Evolutionary conservation across 2,113 vertebrate species (phyloP).

Genomic region (Rissa tridactyla): DNA sequence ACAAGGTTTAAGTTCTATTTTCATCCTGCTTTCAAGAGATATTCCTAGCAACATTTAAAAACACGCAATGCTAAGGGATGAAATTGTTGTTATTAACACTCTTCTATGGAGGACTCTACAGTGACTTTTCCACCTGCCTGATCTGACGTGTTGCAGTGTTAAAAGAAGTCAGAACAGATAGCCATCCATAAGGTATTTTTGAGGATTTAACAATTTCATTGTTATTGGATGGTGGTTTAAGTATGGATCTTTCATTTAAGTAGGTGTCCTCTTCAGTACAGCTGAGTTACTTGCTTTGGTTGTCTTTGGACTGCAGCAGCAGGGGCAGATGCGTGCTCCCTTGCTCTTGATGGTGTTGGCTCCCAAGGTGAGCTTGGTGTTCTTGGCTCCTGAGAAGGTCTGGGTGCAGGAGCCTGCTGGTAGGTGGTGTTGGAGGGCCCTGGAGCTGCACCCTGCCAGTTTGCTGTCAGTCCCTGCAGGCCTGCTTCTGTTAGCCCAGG

Average conservation of each 20-base stretch:
- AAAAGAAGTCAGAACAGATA: not conserved
- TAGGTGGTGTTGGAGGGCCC: not conserved
- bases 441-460: not conserved
- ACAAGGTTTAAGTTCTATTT: not conserved
- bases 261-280: not conserved
- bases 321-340: not conserved
- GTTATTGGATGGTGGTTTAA: not conserved
- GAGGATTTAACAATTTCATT: not conserved
- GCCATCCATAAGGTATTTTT: not conserved
- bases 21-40: not conserved
- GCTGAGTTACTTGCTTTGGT: not conserved
- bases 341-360: not conserved
- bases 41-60: not conserved
- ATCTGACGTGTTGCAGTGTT: not conserved
- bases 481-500: not conserved
- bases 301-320: not conserved
- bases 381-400: not conserved
- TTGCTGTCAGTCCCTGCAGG: not conserved
- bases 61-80: not conserved
- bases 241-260: not conserved
- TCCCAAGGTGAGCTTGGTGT: not conserved
- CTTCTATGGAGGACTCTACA: not conserved
- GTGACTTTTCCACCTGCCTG: not conserved
- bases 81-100: not conserved
- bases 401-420: not conserved